Percentiles rank a stretch among this genome's conserved stretches.
Conservation (phyloP, 2,888 invertebrate species). For the Pristionchus arcanus region DNA sequence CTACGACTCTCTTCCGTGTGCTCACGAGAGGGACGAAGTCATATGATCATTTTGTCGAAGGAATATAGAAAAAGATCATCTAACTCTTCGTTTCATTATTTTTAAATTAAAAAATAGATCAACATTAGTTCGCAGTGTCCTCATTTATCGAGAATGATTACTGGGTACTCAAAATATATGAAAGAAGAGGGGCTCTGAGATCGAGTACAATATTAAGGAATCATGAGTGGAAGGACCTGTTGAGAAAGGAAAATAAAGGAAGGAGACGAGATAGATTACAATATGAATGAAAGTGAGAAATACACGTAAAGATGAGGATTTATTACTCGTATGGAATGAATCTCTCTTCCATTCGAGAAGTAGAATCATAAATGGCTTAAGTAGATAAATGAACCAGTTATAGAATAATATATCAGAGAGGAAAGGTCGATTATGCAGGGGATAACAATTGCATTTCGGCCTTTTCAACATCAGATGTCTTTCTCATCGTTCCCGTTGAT, state of each 20-base stretch:
- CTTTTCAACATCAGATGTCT: slow-evolving; percentile 14
- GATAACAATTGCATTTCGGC: slow-evolving; percentile 36
- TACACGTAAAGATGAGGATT: not conserved
- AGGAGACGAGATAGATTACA: not conserved
- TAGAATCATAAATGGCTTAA: not conserved
- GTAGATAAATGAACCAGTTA: not conserved
- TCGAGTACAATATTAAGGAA: slow-evolving; percentile 8
- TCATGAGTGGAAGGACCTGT: not conserved
- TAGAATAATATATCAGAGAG: not conserved
- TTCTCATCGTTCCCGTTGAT: slow-evolving; percentile 28
- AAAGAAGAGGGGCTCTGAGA: slow-evolving; percentile 25
- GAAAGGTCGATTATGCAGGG: not conserved
- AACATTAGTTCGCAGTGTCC: too few species aligned
- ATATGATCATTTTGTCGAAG: too few species aligned
- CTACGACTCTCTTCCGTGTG: slow-evolving; percentile 12
- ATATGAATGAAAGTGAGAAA: not conserved
- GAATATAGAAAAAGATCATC: too few species aligned
- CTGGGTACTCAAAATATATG: not conserved
- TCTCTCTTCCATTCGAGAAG: not conserved
- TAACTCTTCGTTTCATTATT: too few species aligned
- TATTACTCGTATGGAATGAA: not conserved
- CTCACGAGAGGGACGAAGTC: not conserved
- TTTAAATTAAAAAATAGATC: too few species aligned
- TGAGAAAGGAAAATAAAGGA: not conserved
- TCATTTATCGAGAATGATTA: not conserved